Base-by-base conservation (phyloP, 2,797 vertebrate genomes). In the Sparus aurata region DNA sequence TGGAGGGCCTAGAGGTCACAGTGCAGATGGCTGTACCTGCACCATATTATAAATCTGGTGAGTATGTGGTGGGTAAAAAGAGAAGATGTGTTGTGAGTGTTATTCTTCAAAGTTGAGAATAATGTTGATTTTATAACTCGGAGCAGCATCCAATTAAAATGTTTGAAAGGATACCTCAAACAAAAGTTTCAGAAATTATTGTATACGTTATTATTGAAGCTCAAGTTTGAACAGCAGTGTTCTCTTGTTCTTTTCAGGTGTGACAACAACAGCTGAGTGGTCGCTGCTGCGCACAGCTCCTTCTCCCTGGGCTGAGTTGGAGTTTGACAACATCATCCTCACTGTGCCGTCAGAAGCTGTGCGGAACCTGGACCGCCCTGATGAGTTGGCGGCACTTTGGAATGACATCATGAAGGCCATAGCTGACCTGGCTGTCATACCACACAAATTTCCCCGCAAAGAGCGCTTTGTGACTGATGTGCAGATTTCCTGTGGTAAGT, bases 401-500 rank as follows among this genome's bases (percentile, higher is more conserved):
- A 92, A 96, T 6, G 1, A 89, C 49, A 96, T 97, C 55, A 97
- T 97, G 97, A 87, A 12, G 78, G 95, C 85, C 0, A 77, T 97
- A 11, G 94, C 97, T 68, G 94, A 91, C 47, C 67, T 99, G 72
- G 96, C 96, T 0, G 92, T 82, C 9, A 77, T 75, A 72, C 95
- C 97, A 15, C 88, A 89, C 52, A 97, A 94, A 52, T 95, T 97
- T 71, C 79, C 76, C 0, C 93, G 95, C 45, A 97, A 97, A 4
- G 97, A 99, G 77, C 96, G 97, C 59, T 95, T 97, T 63, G 96
- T 99, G 0, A 76, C 95, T 0, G 97, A 99, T 16, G 97, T 98
- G 83, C 97, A 98, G 85, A 97, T 98, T 83, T 96, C 92, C 2
- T 4, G 67, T 0, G 91, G 92, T 92, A 12, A 64, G 58, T 34